Percentiles rank a stretch among this genome's conserved stretches.
Conservation (phyloP, 1,140 invertebrate genomes). For the Macrosteles quadrilineatus region DNA sequence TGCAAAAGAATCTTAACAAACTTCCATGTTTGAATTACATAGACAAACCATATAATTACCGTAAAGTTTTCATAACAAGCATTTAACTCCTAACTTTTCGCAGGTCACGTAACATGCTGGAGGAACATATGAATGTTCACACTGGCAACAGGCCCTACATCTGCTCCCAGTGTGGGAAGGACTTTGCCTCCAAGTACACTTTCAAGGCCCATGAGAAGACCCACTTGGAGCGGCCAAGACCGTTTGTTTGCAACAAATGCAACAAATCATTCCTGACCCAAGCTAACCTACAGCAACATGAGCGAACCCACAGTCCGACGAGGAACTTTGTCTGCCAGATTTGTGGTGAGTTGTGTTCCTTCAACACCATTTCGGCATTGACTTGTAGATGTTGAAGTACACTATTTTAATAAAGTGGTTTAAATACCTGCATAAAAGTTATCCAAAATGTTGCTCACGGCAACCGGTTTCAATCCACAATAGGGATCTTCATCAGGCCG, state of each 20-base stretch:
- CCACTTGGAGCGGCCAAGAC: constrained; percentile 66
- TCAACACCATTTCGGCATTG: too few relatives aligned
- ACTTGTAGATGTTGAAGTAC: too few relatives aligned
- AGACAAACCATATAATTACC: too few relatives aligned
- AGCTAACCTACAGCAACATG: constrained; percentile 73
- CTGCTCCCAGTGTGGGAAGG: constrained; percentile 66
- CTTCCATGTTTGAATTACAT: too few relatives aligned
- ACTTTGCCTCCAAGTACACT: constrained; percentile 77
- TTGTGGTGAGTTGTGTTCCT: constrained; percentile 58
- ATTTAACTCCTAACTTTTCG: too few relatives aligned
- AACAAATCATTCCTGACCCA: constrained; percentile 72
- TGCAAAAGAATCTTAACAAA: too few relatives aligned
- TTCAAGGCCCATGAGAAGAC: constrained; percentile 74
- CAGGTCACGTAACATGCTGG: constrained; percentile 64
- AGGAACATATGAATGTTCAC: constrained; percentile 72
- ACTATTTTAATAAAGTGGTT: too few relatives aligned
- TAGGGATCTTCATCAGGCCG: too few relatives aligned
- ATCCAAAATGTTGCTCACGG: too few relatives aligned
- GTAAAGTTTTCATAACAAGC: too few relatives aligned
- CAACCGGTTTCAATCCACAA: too few relatives aligned
- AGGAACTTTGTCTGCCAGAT: constrained; percentile 72
- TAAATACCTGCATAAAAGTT: too few relatives aligned
- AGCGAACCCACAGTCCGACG: constrained; percentile 66
- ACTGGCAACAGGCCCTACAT: constrained; percentile 66
- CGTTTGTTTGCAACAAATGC: constrained; percentile 67